phyloP scores from a whole-genome alignment of 2,797 vertebrate genomes.

The Rhincodon typus region DNA sequence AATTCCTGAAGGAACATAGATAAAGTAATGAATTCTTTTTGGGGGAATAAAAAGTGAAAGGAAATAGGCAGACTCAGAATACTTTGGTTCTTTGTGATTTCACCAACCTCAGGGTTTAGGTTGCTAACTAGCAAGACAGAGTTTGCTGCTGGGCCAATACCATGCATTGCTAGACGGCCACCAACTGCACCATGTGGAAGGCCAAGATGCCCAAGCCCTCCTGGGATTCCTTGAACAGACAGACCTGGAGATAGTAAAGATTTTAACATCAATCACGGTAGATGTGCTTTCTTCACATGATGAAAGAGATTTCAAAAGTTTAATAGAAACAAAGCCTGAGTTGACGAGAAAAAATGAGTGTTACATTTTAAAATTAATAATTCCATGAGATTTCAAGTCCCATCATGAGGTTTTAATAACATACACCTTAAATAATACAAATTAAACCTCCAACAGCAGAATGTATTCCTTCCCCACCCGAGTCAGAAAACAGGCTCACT shows the following conservation, averaged over 20 bases:
- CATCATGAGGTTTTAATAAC: not conserved
- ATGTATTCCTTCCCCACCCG: not conserved
- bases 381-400: not conserved
- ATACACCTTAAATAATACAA: not conserved
- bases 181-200: constrained; percentile 51
- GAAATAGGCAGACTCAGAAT: not conserved
- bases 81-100: not conserved
- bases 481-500: not conserved
- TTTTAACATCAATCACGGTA: not conserved
- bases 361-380: not conserved
- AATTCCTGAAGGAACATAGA: not conserved
- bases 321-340: not conserved
- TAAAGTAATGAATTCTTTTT: not conserved
- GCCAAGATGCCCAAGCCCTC: constrained; percentile 53
- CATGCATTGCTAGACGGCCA: constrained; percentile 55
- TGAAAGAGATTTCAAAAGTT: not conserved
- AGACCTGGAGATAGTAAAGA: constrained; percentile 49
- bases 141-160: constrained; percentile 52
- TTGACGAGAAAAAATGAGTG: not conserved
- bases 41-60: not conserved
- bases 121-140: constrained; percentile 73
- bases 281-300: not conserved
- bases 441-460: not conserved
- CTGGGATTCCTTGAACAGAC: constrained; percentile 56
- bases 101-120: constrained; percentile 73